Evolutionary conservation across 2,113 vertebrate genomes (phyloP).

Genomic region (Willisornis vidua): DNA sequence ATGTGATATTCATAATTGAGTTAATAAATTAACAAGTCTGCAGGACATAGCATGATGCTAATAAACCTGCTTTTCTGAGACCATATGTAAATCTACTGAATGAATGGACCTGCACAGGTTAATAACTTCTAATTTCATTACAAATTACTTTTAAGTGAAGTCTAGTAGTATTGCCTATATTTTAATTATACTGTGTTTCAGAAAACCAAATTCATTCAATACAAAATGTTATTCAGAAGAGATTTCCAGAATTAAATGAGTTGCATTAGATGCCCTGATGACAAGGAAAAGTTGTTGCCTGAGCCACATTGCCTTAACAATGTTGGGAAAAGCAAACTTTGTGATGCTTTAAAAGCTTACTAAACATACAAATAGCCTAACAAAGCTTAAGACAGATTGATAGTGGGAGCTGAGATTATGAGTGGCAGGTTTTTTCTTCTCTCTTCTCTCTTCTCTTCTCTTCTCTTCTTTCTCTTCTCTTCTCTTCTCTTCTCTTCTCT

Average conservation of each 20-base stretch:
- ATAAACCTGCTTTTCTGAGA: not conserved
- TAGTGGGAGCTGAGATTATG: not conserved
- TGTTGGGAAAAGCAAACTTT: not conserved
- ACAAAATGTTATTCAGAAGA: not conserved
- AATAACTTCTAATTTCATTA: not conserved
- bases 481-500: too few relatives aligned
- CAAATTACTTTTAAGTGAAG: not conserved
- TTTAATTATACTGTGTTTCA: not conserved
- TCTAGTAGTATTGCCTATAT: not conserved
- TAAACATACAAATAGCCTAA: not conserved
- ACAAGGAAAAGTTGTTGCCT: not conserved
- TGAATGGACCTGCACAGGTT: not conserved
- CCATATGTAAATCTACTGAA: not conserved
- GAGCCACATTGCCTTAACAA: not conserved
- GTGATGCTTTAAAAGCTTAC: not conserved
- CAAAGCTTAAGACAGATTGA: not conserved
- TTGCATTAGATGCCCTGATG: accelerated
- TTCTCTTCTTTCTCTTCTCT: too few relatives aligned
- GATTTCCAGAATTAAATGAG: not conserved
- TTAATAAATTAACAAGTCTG: not conserved
- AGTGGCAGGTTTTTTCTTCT: not conserved
- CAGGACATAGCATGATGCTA: not conserved
- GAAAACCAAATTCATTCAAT: not conserved
- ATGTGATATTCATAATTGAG: not conserved
- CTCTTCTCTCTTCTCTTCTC: too few relatives aligned